A percentile compares a stretch with the other conserved stretches of the same genome.
These are phyloP conservation scores for Diglossa cyanea DNA, from an alignment of 2,797 vertebrate genomes.

Conservation along the genomic window DNA sequence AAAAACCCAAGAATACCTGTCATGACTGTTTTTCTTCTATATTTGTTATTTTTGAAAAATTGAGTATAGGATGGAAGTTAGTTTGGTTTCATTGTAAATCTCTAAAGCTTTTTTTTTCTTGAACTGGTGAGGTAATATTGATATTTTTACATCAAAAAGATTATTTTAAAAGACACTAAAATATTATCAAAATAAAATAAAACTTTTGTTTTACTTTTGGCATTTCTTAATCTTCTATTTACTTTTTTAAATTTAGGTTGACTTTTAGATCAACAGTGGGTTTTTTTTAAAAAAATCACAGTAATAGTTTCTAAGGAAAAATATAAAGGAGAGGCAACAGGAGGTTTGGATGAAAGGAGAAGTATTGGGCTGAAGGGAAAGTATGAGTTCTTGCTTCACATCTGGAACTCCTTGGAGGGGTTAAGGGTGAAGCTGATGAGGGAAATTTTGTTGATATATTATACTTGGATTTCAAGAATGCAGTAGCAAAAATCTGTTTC, in stretches of 20 bases:
- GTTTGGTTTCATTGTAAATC: not conserved
- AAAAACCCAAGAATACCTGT: not conserved
- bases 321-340: not conserved
- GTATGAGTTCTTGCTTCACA: not conserved
- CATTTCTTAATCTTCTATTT: not conserved
- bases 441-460: not conserved
- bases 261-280: not conserved
- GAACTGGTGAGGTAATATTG: not conserved
- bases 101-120: not conserved
- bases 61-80: not conserved
- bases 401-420: not conserved
- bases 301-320: not conserved
- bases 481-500: not conserved
- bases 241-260: not conserved
- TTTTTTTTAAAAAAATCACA: fast-evolving
- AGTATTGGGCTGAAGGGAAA: not conserved
- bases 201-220: not conserved
- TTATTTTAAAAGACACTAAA: not conserved
- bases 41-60: not conserved
- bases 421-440: not conserved
- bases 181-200: not conserved
- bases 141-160: not conserved
- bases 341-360: not conserved
- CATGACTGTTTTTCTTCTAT: not conserved
- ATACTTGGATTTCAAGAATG: not conserved